Base-by-base conservation (phyloP, 2,888 invertebrate species). In the Eulithis prunata region DNA sequence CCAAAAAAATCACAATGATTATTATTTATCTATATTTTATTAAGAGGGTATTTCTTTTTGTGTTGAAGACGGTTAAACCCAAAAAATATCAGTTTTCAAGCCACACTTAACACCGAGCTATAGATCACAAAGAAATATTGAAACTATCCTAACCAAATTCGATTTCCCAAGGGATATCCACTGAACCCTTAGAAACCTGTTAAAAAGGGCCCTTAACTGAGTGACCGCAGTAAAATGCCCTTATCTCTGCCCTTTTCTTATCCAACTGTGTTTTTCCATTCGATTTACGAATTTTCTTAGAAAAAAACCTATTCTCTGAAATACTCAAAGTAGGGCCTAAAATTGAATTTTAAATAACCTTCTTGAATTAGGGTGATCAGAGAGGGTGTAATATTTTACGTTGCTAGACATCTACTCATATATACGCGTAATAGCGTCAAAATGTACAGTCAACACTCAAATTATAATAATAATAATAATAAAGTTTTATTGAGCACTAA, bases 211-310 rank as follows among this genome's bases (percentile, higher is more conserved):
- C 81, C 77, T 73, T 75, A 61, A 73, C 73, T 58, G 72, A 73
- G 77, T 80, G 75, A 76, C 75, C 78, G 78, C 79, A 77, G 80
- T 81, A 78, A 80, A 82, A 80, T 68, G 73, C 67, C 70, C 76
- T 78, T 79, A 79, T 78, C 77, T 72, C n/a, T 56, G 75, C 71
- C 79, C 81, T 80, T 57, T 80, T 78, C 78, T 81, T 82, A 82
- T 80, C 79, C 76, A 57, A 75, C 76, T 79, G 69, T 75, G 74
- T 82, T 81, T 83, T 86, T 84, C 83, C 83, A 82, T 80, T 78
- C 79, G 78, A 85, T 85, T 85, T 80, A 73, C 28, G 52, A 52
- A 52, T 52, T 78, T 73, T 76, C 49, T 21, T 10, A 49, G 49
- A 49, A 49, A 45, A 49, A 49, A 21, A 41, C 41, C 49, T 49